These are phyloP conservation scores for Deroplatys truncata DNA, from an alignment of 2,888 invertebrate genomes.

Conservation along the genomic window DNA sequence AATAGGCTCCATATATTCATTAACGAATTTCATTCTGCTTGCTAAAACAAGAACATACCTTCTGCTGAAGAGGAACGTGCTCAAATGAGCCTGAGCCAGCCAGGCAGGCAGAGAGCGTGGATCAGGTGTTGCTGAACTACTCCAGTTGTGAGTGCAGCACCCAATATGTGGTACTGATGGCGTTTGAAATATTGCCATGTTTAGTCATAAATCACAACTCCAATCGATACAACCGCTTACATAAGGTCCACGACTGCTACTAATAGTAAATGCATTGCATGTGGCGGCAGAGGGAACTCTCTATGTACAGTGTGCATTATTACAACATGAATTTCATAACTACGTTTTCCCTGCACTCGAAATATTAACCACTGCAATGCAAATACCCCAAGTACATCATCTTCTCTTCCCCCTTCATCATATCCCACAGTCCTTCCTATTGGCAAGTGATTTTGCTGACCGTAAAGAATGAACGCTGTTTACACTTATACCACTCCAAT, in stretches of 20 bases:
- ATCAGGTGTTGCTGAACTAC: neutral
- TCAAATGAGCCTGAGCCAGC: no score
- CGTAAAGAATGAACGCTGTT: no score
- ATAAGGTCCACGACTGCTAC: neutral
- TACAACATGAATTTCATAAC: neutral
- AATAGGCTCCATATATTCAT: no score
- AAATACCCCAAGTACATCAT: neutral
- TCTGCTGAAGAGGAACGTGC: no score
- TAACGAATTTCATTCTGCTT: no score
- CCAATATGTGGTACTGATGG: neutral
- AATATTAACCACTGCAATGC: neutral
- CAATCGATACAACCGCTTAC: conserved; percentile 2
- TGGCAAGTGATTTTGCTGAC: no score
- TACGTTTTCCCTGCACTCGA: neutral
- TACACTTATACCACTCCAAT: no score
- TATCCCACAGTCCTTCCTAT: neutral
- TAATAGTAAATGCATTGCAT: conserved; percentile 8
- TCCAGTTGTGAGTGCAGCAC: neutral
- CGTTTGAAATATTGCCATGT: conserved; percentile 6
- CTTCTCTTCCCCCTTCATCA: neutral
- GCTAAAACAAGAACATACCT: no score
- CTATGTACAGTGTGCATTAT: neutral
- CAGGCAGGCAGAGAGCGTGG: no score
- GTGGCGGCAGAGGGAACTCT: neutral
- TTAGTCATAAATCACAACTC: conserved; percentile 12